phyloP scores from a whole-genome alignment of 2,888 invertebrate species.

The Dryobota labecula region DNA sequence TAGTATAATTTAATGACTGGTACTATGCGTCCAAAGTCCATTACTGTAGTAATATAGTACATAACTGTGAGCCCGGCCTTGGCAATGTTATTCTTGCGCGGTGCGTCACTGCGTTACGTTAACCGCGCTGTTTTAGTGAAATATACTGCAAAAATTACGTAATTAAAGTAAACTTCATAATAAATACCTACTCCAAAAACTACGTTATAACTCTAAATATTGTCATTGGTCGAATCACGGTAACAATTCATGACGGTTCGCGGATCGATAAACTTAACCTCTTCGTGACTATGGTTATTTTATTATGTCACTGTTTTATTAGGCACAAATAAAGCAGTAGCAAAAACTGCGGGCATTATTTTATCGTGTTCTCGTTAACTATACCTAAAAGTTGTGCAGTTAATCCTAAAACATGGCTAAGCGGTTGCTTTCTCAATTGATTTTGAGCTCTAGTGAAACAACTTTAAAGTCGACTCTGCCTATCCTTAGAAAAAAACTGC shows the following conservation, averaged over 20 bases:
- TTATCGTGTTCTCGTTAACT: not conserved
- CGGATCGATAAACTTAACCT: slow-evolving; percentile 46
- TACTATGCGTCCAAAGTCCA: slow-evolving; percentile 45
- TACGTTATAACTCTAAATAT: not conserved
- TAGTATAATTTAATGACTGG: slow-evolving; percentile 5
- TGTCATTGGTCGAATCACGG: slow-evolving; percentile 15
- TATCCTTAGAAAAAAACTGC: slow-evolving; percentile 40
- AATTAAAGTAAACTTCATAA: not conserved
- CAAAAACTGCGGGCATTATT: slow-evolving; percentile 4
- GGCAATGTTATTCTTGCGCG: slow-evolving; percentile 55
- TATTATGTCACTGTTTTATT: slow-evolving; percentile 10
- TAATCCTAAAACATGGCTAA: slow-evolving; percentile 35
- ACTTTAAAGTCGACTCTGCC: slow-evolving; percentile 32
- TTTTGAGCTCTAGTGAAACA: slow-evolving; percentile 29
- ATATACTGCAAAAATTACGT: slow-evolving; percentile 36
- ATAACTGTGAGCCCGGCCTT: slow-evolving; percentile 44
- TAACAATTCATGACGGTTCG: slow-evolving; percentile 23
- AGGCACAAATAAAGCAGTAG: slow-evolving; percentile 1
- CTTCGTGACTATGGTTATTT: slow-evolving; percentile 25
- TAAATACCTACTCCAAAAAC: slow-evolving; percentile 1
- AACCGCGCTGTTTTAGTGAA: slow-evolving; percentile 37
- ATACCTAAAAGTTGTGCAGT: slow-evolving; percentile 1
- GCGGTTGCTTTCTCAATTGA: slow-evolving; percentile 33
- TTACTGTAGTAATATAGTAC: no score
- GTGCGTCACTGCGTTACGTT: slow-evolving; percentile 52